Base-by-base conservation (phyloP, 1,140 invertebrate species). In the Platyscapa corneri region DNA sequence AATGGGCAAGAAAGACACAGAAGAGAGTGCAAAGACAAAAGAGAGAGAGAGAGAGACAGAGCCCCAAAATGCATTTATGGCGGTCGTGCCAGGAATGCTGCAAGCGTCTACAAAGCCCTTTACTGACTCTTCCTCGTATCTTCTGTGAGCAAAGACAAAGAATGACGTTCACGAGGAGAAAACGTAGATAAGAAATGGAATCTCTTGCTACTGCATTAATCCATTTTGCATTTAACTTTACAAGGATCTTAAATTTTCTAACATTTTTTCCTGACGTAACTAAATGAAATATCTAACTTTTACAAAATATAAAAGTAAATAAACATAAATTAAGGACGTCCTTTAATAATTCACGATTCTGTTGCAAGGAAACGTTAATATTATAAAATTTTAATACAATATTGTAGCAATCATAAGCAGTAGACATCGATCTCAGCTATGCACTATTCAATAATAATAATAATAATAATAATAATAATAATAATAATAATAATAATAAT, bases 1-100 rank as follows among this genome's bases (percentile, higher is more conserved):
- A 87, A 86, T 87, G 86, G 60, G 72, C 42, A 42, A 67, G 39
- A 39, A 32, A 67, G 77, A 56, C 18, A 16, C 14, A 64, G 20
- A 83, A 53, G 32, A 78, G 46, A 72, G 42, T 14, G 34, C 16
- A 30, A 34, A 82, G 42, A 46, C 12, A 46, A 34, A 23, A 86
- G 56, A 32, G 67, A 80, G 72, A 74, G 42, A 34, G 23, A 86
- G 53, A 30, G 65, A 79, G 70, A 72, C 32, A n/a, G 42, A 85
- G 82, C 64, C 79, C 64, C 53, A 82, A 86, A 88, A 88, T 82
- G 70, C 89, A 85, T 89, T 88, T 88, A 89, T 88, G 86, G 86
- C 64, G 79, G 83, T 89, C 87, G 88, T 89, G 89, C 83, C 77
- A 83, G 84, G 89, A 89, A 89, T 89, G 85, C 82, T 60, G 53